phyloP scores from a whole-genome alignment of 2,113 vertebrate genomes.

The Aramus guarauna region DNA sequence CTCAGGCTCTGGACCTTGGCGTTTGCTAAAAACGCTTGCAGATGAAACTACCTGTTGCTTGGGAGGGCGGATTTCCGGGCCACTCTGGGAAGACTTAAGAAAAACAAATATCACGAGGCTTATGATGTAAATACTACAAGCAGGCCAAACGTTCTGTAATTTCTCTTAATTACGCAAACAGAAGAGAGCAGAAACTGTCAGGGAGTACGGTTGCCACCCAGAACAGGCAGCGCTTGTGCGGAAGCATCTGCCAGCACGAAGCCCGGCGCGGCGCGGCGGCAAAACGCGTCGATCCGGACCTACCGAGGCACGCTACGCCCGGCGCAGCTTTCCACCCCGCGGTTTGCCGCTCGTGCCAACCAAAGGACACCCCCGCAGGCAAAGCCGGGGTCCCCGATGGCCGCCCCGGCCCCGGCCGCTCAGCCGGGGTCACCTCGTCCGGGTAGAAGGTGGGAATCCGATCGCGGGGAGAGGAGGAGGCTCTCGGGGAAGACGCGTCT shows the following conservation, averaged over 20 bases:
- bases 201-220: background rate
- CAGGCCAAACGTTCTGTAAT: background rate
- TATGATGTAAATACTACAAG: background rate
- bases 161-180: background rate
- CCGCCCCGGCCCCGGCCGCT: background rate
- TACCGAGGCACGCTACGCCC: rapidly evolving
- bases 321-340: rapidly evolving
- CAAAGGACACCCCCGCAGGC: background rate
- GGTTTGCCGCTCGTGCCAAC: rapidly evolving
- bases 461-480: background rate
- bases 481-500: background rate
- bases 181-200: background rate
- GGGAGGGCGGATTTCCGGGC: background rate
- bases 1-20: background rate
- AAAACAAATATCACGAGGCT: background rate
- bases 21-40: background rate
- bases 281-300: background rate
- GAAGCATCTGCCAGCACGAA: rapidly evolving
- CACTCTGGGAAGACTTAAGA: background rate
- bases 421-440: background rate
- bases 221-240: background rate
- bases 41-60: background rate
- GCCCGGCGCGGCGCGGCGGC: rapidly evolving
- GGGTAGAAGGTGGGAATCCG: background rate
- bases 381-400: background rate